phyloP scores from a whole-genome alignment of 2,888 invertebrate species.

The Scelioninae gen. 1 region DNA sequence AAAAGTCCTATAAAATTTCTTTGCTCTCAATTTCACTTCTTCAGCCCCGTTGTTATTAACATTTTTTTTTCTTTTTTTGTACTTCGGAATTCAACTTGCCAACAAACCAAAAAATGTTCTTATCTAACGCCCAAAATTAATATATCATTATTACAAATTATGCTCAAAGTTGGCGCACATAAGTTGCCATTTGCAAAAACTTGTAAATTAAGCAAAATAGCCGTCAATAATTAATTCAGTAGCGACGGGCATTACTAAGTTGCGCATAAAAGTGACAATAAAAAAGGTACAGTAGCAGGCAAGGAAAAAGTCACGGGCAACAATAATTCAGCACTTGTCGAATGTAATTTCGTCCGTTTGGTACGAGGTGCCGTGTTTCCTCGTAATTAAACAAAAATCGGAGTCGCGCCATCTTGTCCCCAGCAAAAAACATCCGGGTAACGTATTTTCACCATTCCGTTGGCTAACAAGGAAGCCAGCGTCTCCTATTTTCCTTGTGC shows the following conservation, averaged over 20 bases:
- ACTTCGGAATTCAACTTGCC: no score
- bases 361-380: constrained; percentile 11
- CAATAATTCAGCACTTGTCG: constrained; percentile 50
- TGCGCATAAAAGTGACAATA: constrained; percentile 17
- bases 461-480: constrained; percentile 61
- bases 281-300: not conserved
- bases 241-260: constrained; percentile 35
- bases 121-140: constrained; percentile 33
- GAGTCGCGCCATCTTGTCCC: constrained; percentile 45
- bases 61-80: no score
- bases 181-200: constrained; percentile 31
- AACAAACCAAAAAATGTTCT: not conserved
- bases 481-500: constrained; percentile 64
- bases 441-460: constrained; percentile 54
- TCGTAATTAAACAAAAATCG: constrained; percentile 61
- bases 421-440: constrained; percentile 38
- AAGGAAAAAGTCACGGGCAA: constrained; percentile 23
- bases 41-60: not conserved
- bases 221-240: constrained; percentile 62
- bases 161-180: constrained; percentile 42
- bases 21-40: not conserved
- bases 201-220: constrained; percentile 46
- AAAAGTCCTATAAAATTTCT: no score
- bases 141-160: constrained; percentile 55
- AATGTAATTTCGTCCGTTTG: constrained; percentile 30